Evolutionary conservation across 2,797 vertebrate genomes (phyloP).

Genomic region (Antennarius maculatus): DNA sequence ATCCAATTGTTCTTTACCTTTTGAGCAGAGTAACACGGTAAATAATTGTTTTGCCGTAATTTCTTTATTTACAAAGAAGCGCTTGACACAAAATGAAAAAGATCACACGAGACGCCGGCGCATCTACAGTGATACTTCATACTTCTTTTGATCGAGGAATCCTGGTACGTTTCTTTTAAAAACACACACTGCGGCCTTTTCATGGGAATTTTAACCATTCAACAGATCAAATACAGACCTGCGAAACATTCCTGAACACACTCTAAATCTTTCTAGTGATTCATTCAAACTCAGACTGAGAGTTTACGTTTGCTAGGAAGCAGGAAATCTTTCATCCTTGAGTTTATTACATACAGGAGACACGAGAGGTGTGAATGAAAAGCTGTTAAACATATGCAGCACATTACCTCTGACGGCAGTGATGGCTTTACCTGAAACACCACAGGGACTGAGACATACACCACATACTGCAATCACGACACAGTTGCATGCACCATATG

Average conservation of each 20-base stretch:
- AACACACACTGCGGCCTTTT: too few relatives aligned
- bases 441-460: constrained; percentile 33
- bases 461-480: constrained; percentile 14
- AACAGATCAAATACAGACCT: constrained; percentile 12
- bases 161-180: neutral
- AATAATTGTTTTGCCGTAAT: too few relatives aligned
- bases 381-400: constrained; percentile 34
- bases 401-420: constrained; percentile 42
- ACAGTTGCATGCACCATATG: constrained; percentile 52
- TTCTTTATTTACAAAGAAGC: too few relatives aligned
- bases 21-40: too few relatives aligned
- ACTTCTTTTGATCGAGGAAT: too few relatives aligned
- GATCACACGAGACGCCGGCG: too few relatives aligned
- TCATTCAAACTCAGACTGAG: constrained; percentile 11
- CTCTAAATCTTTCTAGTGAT: constrained; percentile 9
- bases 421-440: constrained; percentile 51
- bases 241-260: neutral
- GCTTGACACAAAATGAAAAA: too few relatives aligned
- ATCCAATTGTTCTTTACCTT: too few relatives aligned
- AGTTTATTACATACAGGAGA: constrained; percentile 26
- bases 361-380: constrained; percentile 18
- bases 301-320: constrained; percentile 15
- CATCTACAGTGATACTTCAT: too few relatives aligned
- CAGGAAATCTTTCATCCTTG: constrained; percentile 39
- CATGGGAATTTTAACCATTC: constrained; percentile 5